Conservation (phyloP, 2,888 invertebrate genomes). For the Eristalis tenax region DNA sequence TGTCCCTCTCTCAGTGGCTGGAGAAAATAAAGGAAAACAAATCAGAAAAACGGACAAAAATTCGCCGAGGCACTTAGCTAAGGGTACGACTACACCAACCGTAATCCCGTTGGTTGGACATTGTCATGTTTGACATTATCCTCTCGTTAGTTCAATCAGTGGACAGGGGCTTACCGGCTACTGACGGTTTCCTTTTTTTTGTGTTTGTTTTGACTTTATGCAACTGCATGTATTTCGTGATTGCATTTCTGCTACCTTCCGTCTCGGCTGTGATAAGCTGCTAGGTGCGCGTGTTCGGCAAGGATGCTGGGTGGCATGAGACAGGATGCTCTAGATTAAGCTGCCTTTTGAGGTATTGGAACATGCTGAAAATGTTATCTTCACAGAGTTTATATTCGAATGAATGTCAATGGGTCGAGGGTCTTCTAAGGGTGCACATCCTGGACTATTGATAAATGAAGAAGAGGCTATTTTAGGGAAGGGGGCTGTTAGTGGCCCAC, state of each 20-base stretch:
- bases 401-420: too few species aligned
- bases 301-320: not conserved
- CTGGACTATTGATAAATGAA: too few species aligned
- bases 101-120: slow-evolving; percentile 54
- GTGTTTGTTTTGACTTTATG: not conserved
- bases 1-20: not conserved
- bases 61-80: slow-evolving; percentile 15
- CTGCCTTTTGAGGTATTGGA: too few species aligned
- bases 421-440: too few species aligned
- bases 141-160: slow-evolving; percentile 66
- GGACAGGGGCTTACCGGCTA: slow-evolving; percentile 48
- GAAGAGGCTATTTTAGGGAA: too few species aligned
- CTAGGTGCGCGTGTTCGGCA: not conserved
- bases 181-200: not conserved
- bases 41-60: not conserved
- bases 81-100: slow-evolving; percentile 38
- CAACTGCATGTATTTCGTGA: slow-evolving; percentile 14
- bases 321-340: too few species aligned
- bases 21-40: not conserved
- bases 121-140: slow-evolving; percentile 59
- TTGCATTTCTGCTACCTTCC: too few species aligned
- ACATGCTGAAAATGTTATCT: too few species aligned
- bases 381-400: too few species aligned
- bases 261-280: not conserved
- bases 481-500: too few species aligned